Percentiles rank a stretch among this genome's conserved stretches.
These are phyloP conservation scores for Drosophila rellima DNA, from an alignment of 2,888 invertebrate genomes.

Conservation along the genomic window DNA sequence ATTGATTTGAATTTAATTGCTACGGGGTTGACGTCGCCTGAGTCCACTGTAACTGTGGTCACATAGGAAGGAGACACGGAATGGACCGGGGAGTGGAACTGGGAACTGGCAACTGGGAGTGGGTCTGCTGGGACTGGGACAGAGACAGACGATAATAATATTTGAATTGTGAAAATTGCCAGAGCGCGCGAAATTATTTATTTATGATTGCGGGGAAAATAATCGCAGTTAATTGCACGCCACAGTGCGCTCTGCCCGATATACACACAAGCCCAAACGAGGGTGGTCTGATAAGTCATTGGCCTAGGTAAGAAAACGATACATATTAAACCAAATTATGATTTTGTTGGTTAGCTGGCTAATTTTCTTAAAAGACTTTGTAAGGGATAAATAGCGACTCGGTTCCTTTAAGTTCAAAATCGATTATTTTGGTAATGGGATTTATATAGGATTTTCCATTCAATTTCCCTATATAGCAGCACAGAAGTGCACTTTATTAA, in stretches of 20 bases:
- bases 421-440: no score
- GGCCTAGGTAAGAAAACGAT: background rate
- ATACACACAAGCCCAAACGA: background rate
- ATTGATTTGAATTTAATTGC: slow-evolving; percentile 84
- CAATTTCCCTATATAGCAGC: no score
- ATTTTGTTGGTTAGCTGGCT: no score
- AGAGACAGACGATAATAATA: slow-evolving; percentile 68
- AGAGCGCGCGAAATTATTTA: slow-evolving; percentile 82
- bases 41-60: slow-evolving; percentile 8
- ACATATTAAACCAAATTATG: background rate
- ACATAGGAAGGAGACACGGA: slow-evolving; percentile 12
- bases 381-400: no score
- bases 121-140: background rate
- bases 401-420: no score
- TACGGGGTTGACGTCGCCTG: slow-evolving; percentile 38
- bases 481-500: no score
- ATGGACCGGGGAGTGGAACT: background rate
- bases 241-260: slow-evolving; percentile 47
- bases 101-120: background rate
- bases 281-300: background rate
- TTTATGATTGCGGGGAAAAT: slow-evolving; percentile 83
- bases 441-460: no score
- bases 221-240: slow-evolving; percentile 84
- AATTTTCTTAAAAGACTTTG: no score
- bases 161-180: slow-evolving; percentile 80